Conservation (phyloP, 2,888 invertebrate genomes). For the Polia nebulosa region DNA sequence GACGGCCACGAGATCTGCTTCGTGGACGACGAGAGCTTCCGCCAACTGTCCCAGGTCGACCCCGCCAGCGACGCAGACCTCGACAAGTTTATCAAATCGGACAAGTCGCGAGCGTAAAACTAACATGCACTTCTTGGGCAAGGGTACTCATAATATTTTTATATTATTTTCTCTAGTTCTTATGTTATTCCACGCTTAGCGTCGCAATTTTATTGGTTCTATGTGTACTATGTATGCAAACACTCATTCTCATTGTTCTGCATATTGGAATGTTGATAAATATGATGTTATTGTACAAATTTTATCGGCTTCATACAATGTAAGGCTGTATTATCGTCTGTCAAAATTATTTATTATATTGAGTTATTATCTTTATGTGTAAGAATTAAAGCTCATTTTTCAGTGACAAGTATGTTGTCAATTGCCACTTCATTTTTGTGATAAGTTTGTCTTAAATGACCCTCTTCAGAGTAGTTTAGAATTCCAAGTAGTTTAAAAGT, state of each 20-base stretch:
- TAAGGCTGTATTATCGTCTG: slow-evolving; percentile 36
- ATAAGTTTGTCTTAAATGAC: slow-evolving; percentile 48
- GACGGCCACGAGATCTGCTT: slow-evolving; percentile 99
- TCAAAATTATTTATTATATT: slow-evolving; percentile 27
- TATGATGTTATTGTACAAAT: slow-evolving; percentile 35
- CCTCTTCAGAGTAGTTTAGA: slow-evolving; percentile 34
- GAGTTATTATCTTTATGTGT: slow-evolving; percentile 27
- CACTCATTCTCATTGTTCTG: slow-evolving; percentile 37
- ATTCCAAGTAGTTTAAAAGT: slow-evolving; percentile 50
- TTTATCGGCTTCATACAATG: slow-evolving; percentile 42
- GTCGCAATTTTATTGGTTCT: slow-evolving; percentile 38
- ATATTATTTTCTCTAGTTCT: slow-evolving; percentile 30
- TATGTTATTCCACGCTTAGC: slow-evolving; percentile 34
- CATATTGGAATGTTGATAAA: slow-evolving; percentile 21
- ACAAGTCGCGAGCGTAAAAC: slow-evolving; percentile 89
- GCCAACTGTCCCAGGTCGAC: slow-evolving; percentile 96
- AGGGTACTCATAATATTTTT: slow-evolving; percentile 61
- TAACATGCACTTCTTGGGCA: slow-evolving; percentile 44
- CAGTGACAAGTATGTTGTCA: slow-evolving; percentile 25
- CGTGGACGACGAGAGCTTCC: slow-evolving; percentile 98
- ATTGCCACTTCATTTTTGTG: slow-evolving; percentile 37
- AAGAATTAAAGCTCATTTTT: slow-evolving; percentile 37
- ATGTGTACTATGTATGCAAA: slow-evolving; percentile 62
- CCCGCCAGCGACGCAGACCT: slow-evolving; percentile 95
- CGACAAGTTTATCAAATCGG: slow-evolving; percentile 94